Evolutionary conservation across 2,113 vertebrate species (phyloP), one percentile per base, ranked within the genome.

Genomic region (Clarias macrocephalus): DNA sequence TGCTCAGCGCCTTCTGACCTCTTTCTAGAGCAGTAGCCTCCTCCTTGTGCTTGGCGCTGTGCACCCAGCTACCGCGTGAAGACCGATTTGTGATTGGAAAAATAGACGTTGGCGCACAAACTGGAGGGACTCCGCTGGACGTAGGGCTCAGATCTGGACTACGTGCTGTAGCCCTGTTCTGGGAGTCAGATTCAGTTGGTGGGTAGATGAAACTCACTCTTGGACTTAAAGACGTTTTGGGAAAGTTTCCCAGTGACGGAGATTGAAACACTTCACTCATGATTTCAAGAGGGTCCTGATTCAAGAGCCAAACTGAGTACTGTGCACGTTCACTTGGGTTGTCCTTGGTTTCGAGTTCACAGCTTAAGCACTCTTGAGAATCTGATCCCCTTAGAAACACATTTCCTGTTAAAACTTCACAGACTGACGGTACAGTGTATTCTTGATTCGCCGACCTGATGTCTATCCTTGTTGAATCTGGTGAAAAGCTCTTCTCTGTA

Each of bases 1-100:
- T 89, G 68, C 82, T 80, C 62, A 83, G 86, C 11, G 80, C 77
- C 18, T 88, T 60, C 25, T 86, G 88, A 28, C 85, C 63, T 73
- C 62, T 60, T 21, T 33, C 87, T 3, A 80, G 87, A 52, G 89
- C 87, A 52, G 83, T 86, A n/a, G 87, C 86, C 19, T 93, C 89
- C 33, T 89, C 90, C 63, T 91, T 91, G 83, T 91, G 92, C 79
- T 91, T 90, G 72, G 89, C 86, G 57, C 89, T 89, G 73, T 91
- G 88, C 48, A 90, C 86, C 65, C 87, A 86, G 65, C 63, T 85
- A 76, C 84, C 90, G 80, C 62, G 87, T 18, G 88, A 56, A 54
- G 60, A 21, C 33, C 56, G 63, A 33, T 86, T 73, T 57, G 79
- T 87, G 42, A 80, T 77, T 15, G 84, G 68, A 54, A 82, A n/a